Evolutionary conservation across 2,113 vertebrate genomes (phyloP).

Genomic region (Bombycilla garrulus): DNA sequence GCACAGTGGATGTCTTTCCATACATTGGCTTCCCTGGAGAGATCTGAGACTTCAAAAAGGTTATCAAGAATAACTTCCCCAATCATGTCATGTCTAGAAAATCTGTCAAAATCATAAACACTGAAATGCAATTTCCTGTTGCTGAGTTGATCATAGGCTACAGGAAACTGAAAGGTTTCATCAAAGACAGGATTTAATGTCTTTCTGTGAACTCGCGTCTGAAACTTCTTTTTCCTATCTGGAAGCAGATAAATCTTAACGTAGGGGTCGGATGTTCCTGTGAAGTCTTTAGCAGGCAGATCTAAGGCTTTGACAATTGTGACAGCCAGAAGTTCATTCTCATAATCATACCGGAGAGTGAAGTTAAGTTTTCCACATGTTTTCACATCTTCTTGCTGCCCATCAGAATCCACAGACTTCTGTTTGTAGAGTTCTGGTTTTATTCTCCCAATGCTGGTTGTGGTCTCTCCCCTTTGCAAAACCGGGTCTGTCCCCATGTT

Average conservation of each 20-base stretch:
- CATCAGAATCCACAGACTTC: conserved; percentile 94
- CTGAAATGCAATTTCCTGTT: conserved; percentile 96
- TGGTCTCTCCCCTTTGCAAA: conserved; percentile 88
- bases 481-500: conserved; percentile 80
- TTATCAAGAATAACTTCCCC: conserved; percentile 98
- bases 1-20: conserved; percentile 98
- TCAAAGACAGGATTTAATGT: conserved; percentile 94
- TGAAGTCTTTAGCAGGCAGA: conserved; percentile 94
- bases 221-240: conserved; percentile 97
- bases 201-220: conserved; percentile 96
- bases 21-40: conserved; percentile 92
- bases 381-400: conserved; percentile 83
- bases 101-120: conserved; percentile 97
- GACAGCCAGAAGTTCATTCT: conserved; percentile 90
- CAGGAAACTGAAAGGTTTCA: conserved; percentile 92
- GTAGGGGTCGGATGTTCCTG: conserved; percentile 94
- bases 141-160: conserved; percentile 90
- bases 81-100: conserved; percentile 99
- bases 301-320: conserved; percentile 93
- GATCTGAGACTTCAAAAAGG: conserved; percentile 95
- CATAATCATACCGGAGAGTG: conserved; percentile 89
- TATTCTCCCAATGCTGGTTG: conserved; percentile 93
- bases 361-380: conserved; percentile 96
- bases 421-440: conserved; percentile 98
- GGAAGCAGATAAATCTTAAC: conserved; percentile 98